A percentile compares a stretch with the other conserved stretches of the same genome.
phyloP scores from a whole-genome alignment of 2,888 invertebrate genomes.

The Mechanitis mazaeus region DNA sequence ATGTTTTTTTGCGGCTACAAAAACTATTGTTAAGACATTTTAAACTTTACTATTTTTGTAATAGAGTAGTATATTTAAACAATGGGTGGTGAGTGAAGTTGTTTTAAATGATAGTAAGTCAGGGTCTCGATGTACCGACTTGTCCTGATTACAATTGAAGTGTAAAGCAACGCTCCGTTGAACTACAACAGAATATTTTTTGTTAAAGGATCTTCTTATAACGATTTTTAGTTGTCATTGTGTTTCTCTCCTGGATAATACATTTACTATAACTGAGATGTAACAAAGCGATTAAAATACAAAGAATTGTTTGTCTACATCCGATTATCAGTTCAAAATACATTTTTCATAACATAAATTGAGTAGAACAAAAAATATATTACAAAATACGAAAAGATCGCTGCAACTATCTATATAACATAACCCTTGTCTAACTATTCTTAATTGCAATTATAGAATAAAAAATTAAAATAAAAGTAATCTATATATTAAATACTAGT shows the following conservation, averaged over 20 bases:
- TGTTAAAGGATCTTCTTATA: slow-evolving; percentile 25
- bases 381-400: too few relatives aligned
- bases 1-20: too few relatives aligned
- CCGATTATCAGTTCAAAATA: too few relatives aligned
- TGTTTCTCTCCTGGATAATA: slow-evolving; percentile 15
- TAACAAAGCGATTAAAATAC: too few relatives aligned
- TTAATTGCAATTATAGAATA: too few relatives aligned
- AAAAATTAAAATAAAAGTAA: too few relatives aligned
- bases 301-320: too few relatives aligned
- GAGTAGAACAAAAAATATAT: too few relatives aligned
- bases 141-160: slow-evolving; percentile 46
- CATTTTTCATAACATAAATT: too few relatives aligned
- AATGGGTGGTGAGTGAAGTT: slow-evolving; percentile 18
- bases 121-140: slow-evolving; percentile 45
- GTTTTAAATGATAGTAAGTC: slow-evolving; percentile 45
- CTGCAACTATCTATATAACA: too few relatives aligned
- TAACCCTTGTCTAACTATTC: too few relatives aligned
- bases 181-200: slow-evolving; percentile 42
- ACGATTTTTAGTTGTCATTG: slow-evolving; percentile 27
- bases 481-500: too few relatives aligned
- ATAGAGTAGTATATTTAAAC: slow-evolving; percentile 20
- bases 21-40: slow-evolving; percentile 7
- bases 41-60: slow-evolving; percentile 16
- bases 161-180: slow-evolving; percentile 57
- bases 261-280: not conserved